Evolutionary conservation across 1,140 invertebrate genomes (phyloP).

Genomic region (Leptinotarsa texana): DNA sequence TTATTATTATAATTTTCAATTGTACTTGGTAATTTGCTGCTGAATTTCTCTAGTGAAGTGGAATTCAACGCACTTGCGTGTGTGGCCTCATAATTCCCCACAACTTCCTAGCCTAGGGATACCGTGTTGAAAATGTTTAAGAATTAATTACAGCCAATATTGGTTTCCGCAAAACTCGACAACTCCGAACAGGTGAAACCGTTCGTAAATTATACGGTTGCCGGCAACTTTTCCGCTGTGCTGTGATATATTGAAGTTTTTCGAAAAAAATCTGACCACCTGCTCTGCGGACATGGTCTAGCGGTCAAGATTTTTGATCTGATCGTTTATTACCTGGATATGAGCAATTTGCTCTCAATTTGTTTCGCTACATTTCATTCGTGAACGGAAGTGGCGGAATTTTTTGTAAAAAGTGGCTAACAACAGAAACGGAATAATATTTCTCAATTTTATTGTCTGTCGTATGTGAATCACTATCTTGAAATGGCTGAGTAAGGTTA

Average conservation of each 20-base stretch:
- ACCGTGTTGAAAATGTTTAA: not conserved
- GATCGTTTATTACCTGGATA: not conserved
- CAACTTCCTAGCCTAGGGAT: not conserved
- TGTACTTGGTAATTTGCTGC: not conserved
- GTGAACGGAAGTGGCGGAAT: not conserved
- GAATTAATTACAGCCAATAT: not conserved
- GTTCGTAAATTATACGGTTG: slow-evolving; percentile 5
- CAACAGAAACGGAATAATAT: no score
- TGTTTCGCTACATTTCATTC: not conserved
- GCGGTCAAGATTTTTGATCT: not conserved
- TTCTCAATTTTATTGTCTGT: no score
- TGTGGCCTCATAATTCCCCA: not conserved
- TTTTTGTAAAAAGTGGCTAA: not conserved
- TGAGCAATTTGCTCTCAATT: not conserved
- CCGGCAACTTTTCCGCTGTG: not conserved
- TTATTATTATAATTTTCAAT: no score
- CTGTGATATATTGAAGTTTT: slow-evolving; percentile 5
- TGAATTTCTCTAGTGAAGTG: not conserved
- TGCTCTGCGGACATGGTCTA: not conserved
- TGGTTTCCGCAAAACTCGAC: not conserved
- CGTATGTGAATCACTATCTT: no score
- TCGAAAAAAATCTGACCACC: not conserved
- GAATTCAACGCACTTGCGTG: not conserved
- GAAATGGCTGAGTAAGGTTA: no score
- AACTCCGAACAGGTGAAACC: not conserved